Evolutionary conservation across 1,140 invertebrate species (phyloP), one percentile per base, ranked within the genome.

Genomic region (Conus ventricosus): DNA sequence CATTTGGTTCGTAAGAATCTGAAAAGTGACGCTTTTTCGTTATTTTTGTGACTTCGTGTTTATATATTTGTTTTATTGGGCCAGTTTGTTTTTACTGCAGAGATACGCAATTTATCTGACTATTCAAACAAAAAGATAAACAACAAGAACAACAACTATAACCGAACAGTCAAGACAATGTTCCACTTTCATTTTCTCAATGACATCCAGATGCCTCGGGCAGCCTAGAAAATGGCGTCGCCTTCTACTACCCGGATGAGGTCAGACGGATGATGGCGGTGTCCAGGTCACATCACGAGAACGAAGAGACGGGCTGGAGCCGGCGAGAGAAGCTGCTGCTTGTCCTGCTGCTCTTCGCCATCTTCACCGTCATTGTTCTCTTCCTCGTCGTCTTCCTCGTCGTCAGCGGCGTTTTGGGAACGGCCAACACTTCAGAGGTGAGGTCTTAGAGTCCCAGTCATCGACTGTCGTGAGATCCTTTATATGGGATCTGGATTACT

Each of bases 321-420:
- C 81, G 81, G n/a, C 81, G 81, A 8, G 81, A 83, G 53, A 83
- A 83, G 54, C 81, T 83, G 39, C n/a, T 83, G 51, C 39, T 83
- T 7, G 81, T 83, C 15, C 53, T 83, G 53, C 39, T 83, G 81
- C 51, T 83, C 13, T 83, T 83, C 13, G 54, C 81, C 54, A 57
- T 57, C 81, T n/a, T 83, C 53, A 83, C 39, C 81, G 81, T 83
- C 81, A 17, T 83, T 23, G 81, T 83, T 53, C 81, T 83, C 81
- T 55, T 83, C 39, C 81, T 83, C 81, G 54, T 83, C 81, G 53
- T 83, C 39, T 83, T 83, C 54, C 81, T 83, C 10, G 51, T 83
- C 54, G 54, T 83, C 25, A 57, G 51, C 53, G 81, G 81, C 5
- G 81, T 83, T 8, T 11, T 83, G 81, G 81, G 53, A 6, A 54